phyloP scores from a whole-genome alignment of 2,888 invertebrate genomes.

The Lomographa bimaculata region DNA sequence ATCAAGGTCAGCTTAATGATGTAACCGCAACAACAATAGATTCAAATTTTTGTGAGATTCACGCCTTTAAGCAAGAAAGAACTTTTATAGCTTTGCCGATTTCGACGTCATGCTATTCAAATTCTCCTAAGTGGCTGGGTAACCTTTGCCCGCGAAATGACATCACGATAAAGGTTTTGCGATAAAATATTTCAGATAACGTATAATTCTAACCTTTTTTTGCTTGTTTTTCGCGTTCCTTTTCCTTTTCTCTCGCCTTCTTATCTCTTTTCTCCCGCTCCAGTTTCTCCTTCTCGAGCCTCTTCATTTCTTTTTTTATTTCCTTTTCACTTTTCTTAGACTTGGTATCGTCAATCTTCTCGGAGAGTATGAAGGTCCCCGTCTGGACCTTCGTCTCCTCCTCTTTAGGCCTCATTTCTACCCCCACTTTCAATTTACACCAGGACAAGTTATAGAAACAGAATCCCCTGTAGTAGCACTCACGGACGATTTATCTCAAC shows the following conservation, averaged over 20 bases:
- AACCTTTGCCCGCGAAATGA: constrained; percentile 57
- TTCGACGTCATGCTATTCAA: constrained; percentile 21
- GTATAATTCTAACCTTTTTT: constrained; percentile 65
- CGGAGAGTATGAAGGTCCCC: constrained; percentile 82
- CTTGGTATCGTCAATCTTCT: constrained; percentile 80
- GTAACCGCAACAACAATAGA: constrained; percentile 63
- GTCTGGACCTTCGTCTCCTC: constrained; percentile 71
- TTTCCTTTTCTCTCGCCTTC: constrained; percentile 79
- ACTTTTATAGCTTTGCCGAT: constrained; percentile 44
- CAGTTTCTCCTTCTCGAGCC: constrained; percentile 76
- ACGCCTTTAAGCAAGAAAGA: constrained; percentile 32
- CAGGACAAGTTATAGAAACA: constrained; percentile 51
- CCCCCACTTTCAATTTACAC: constrained; percentile 42
- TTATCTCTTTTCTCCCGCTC: constrained; percentile 78
- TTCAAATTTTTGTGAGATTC: constrained; percentile 48
- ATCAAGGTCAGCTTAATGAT: constrained; percentile 66
- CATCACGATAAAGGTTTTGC: constrained; percentile 44
- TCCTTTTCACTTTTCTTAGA: constrained; percentile 76
- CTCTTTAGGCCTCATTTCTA: constrained; percentile 74
- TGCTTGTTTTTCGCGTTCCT: constrained; percentile 71
- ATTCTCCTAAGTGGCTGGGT: no score
- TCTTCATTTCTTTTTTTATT: constrained; percentile 79
- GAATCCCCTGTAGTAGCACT: constrained; percentile 62
- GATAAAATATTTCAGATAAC: constrained; percentile 15
- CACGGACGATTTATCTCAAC: constrained; percentile 50